phyloP scores from a whole-genome alignment of 2,797 vertebrate species.

The Gadopsis marmoratus region DNA sequence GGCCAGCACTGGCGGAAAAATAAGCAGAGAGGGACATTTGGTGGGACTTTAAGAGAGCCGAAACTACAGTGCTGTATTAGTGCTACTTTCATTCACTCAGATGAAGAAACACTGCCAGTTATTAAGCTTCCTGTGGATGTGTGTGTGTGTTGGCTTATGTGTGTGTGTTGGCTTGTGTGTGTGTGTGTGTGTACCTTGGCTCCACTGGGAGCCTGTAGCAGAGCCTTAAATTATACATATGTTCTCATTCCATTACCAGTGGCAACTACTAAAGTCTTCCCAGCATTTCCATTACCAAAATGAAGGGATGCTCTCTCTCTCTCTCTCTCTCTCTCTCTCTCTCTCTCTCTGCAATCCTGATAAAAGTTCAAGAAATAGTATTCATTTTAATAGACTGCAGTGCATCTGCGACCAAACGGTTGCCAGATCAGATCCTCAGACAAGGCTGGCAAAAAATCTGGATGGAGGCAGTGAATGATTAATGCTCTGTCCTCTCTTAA shows the following conservation, averaged over 20 bases:
- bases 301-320: constrained; percentile 65
- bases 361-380: background rate
- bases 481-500: constrained; percentile 53
- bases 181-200: constrained; percentile 29
- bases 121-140: constrained; percentile 64
- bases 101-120: constrained; percentile 74
- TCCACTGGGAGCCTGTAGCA: constrained; percentile 69
- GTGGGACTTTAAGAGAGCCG: constrained; percentile 67
- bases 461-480: constrained; percentile 58
- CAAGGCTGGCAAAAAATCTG: constrained; percentile 49
- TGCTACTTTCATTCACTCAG: constrained; percentile 75
- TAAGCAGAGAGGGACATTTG: constrained; percentile 64
- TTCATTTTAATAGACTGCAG: constrained; percentile 39
- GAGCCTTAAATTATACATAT: constrained; percentile 84
- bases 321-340: constrained; percentile 18
- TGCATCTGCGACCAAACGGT: constrained; percentile 51
- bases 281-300: constrained; percentile 81
- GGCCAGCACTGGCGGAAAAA: constrained; percentile 66
- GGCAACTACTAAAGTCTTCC: constrained; percentile 79
- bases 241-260: constrained; percentile 83
- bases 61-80: constrained; percentile 71
- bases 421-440: constrained; percentile 53
- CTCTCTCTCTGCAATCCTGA: background rate
- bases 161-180: constrained; percentile 21
- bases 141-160: constrained; percentile 22